These are phyloP conservation scores for Sebastes diaconus DNA, from an alignment of 2,797 vertebrate genomes.

Conservation along the genomic window DNA sequence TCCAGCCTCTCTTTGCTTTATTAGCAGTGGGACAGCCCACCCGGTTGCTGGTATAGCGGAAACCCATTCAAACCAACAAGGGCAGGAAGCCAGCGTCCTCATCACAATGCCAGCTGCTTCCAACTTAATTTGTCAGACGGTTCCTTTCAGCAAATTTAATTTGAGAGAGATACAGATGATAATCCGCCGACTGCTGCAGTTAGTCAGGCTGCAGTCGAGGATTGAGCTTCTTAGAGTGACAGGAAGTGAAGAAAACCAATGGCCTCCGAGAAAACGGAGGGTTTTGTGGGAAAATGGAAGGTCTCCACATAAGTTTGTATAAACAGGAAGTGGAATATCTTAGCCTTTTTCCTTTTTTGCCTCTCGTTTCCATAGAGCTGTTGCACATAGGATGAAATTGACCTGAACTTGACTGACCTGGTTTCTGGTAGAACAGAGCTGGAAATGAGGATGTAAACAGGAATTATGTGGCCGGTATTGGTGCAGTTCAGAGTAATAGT, in stretches of 20 bases:
- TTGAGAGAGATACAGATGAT: slow-evolving; percentile 59
- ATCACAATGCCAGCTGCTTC: slow-evolving; percentile 64
- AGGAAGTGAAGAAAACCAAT: slow-evolving; percentile 39
- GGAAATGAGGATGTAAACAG: slow-evolving; percentile 50
- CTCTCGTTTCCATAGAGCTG: slow-evolving; percentile 24
- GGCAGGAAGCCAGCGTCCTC: slow-evolving; percentile 63
- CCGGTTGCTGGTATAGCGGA: slow-evolving; percentile 29
- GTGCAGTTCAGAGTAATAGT: not conserved
- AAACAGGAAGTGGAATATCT: slow-evolving; percentile 63
- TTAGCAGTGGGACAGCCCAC: slow-evolving; percentile 36
- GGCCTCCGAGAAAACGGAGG: slow-evolving; percentile 17
- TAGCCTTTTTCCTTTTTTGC: slow-evolving; percentile 23
- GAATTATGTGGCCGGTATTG: slow-evolving; percentile 5
- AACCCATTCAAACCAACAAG: slow-evolving; percentile 40
- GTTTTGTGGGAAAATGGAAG: slow-evolving; percentile 35
- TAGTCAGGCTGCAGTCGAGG: slow-evolving; percentile 24
- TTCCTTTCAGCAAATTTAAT: slow-evolving; percentile 68
- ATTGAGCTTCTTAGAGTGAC: slow-evolving; percentile 13
- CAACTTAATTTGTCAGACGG: slow-evolving; percentile 66
- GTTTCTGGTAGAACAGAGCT: slow-evolving; percentile 16
- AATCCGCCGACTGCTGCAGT: slow-evolving; percentile 37
- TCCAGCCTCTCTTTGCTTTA: slow-evolving; percentile 21
- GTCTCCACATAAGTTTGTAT: slow-evolving; percentile 28
- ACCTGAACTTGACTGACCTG: slow-evolving; percentile 31
- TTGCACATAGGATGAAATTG: slow-evolving; percentile 22